phyloP scores from a whole-genome alignment of 2,797 vertebrate genomes.

The Platyrinchus mystaceus region DNA sequence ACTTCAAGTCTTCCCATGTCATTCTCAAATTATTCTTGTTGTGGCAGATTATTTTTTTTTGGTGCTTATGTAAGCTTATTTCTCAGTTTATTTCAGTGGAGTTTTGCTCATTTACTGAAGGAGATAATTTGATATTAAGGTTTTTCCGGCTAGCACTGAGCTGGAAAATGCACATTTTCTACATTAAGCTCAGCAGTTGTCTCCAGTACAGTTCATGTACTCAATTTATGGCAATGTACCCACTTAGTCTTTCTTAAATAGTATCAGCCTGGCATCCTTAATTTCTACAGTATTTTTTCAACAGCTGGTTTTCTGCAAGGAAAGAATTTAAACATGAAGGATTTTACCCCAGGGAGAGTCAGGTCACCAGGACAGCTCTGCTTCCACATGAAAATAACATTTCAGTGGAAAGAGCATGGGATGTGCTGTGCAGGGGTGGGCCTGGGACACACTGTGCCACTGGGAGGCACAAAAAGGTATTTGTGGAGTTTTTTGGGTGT shows the following conservation, averaged over 20 bases:
- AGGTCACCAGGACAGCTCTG: neutral
- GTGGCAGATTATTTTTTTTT: neutral
- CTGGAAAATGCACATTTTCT: neutral
- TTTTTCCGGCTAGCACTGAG: neutral
- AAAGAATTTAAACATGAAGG: neutral
- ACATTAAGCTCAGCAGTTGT: neutral
- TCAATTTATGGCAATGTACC: neutral
- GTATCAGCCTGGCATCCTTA: neutral
- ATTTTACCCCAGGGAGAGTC: neutral
- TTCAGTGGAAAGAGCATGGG: neutral
- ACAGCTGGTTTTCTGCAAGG: neutral
- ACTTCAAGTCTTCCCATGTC: neutral
- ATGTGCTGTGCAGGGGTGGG: fast-evolving
- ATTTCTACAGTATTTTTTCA: neutral
- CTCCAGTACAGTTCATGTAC: neutral
- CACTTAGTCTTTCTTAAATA: neutral
- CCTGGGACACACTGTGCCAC: fast-evolving
- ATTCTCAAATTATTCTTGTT: neutral
- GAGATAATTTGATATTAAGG: neutral
- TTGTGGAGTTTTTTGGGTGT: neutral
- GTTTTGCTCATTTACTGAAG: neutral
- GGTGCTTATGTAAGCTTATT: neutral
- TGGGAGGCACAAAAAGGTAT: neutral
- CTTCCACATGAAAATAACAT: neutral
- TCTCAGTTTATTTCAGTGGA: neutral